Percentiles rank a stretch among this genome's conserved stretches.
These are phyloP conservation scores for Scelioninae gen. 1 DNA, from an alignment of 2,888 invertebrate genomes.

Conservation along the genomic window DNA sequence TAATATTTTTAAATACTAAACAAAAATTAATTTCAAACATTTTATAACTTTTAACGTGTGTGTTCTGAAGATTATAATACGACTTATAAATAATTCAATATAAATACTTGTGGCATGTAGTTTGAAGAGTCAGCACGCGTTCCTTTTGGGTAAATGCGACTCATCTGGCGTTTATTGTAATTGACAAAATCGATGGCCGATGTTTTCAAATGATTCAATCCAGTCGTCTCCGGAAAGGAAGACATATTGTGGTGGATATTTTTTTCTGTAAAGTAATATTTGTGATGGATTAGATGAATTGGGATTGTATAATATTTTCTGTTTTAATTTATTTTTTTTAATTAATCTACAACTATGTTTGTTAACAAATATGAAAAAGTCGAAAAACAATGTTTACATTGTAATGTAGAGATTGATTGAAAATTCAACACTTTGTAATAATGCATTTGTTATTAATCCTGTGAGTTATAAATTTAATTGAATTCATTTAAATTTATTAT, in stretches of 20 bases:
- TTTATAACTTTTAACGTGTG: neutral
- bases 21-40: no score
- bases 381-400: no score
- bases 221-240: constrained; percentile 98
- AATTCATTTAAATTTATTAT: no score
- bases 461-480: no score
- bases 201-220: constrained; percentile 97
- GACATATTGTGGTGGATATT: constrained; percentile 99
- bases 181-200: constrained; percentile 99
- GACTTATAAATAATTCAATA: constrained; percentile 10
- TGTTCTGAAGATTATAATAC: neutral
- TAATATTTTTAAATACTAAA: no score
- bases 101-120: constrained; percentile 97
- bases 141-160: constrained; percentile 99
- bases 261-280: constrained; percentile 88
- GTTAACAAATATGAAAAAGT: no score
- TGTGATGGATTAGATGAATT: no score
- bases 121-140: constrained; percentile 99
- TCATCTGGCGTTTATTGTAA: constrained; percentile 99
- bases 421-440: no score
- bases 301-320: neutral
- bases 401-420: no score
- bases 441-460: no score
- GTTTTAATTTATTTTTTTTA: no score
- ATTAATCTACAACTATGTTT: no score